Percentiles rank a stretch among this genome's conserved stretches.
Conservation (phyloP, 2,797 vertebrate genomes). For the Alosa sapidissima region DNA sequence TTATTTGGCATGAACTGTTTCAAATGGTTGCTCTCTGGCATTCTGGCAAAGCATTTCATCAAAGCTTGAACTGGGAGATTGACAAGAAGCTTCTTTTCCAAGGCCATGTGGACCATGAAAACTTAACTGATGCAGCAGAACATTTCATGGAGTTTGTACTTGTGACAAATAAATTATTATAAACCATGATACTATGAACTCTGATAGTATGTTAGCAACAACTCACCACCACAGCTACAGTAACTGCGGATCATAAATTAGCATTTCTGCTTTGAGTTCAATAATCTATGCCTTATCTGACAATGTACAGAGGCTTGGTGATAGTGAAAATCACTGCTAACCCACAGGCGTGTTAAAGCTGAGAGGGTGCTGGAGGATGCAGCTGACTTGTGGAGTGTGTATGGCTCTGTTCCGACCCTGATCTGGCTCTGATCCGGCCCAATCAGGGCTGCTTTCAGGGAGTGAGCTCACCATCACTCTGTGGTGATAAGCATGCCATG, state of each 20-base stretch:
- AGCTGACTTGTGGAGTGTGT: not conserved
- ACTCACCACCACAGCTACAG: not conserved
- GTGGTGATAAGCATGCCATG: conserved; percentile 2
- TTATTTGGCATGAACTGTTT: too few species aligned
- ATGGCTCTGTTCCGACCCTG: not conserved
- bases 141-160: too few species aligned
- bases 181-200: too few species aligned
- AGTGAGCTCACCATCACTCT: not conserved
- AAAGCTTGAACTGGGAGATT: too few species aligned
- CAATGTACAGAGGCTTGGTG: not conserved
- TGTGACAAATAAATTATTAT: too few species aligned
- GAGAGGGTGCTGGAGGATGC: not conserved
- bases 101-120: too few species aligned
- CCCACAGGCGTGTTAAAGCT: not conserved
- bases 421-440: not conserved
- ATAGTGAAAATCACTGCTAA: not conserved
- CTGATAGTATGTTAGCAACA: too few species aligned
- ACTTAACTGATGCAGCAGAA: too few species aligned
- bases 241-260: not conserved
- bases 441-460: not conserved
- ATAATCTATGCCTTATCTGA: not conserved
- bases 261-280: not conserved
- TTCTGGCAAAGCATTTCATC: too few species aligned
- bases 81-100: too few species aligned
- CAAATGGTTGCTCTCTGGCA: too few species aligned